Conservation (phyloP, 1,140 invertebrate genomes). For the Ridgeia piscesae region DNA sequence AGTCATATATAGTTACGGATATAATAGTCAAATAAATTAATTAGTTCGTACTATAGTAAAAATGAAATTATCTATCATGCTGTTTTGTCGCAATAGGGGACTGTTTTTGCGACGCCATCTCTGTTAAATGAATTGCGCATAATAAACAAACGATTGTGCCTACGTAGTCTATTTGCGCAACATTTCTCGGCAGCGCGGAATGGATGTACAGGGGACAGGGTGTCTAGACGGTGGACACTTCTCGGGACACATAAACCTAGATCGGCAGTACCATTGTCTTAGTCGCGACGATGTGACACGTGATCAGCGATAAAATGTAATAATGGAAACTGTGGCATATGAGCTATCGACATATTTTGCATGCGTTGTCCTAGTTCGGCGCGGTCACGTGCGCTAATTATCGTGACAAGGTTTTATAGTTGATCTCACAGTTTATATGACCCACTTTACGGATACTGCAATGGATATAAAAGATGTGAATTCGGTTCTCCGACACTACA, state of each 20-base stretch:
- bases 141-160: not conserved
- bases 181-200: not conserved
- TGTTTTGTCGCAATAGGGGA: not conserved
- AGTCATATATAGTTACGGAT: too few relatives aligned
- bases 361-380: not conserved
- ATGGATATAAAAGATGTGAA: not conserved
- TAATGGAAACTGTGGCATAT: not conserved
- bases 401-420: not conserved
- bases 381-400: not conserved
- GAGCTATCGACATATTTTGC: not conserved
- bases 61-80: not conserved
- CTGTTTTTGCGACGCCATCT: not conserved
- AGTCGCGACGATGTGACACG: not conserved
- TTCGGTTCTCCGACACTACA: too few relatives aligned
- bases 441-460: not conserved
- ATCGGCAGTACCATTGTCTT: not conserved
- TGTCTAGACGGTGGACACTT: not conserved
- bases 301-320: not conserved
- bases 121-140: not conserved
- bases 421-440: not conserved
- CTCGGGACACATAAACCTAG: not conserved
- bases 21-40: too few relatives aligned
- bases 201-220: not conserved
- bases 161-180: too few relatives aligned
- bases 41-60: too few relatives aligned